These are phyloP conservation scores for Torymus auratus DNA, from an alignment of 2,888 invertebrate species.

Conservation along the genomic window DNA sequence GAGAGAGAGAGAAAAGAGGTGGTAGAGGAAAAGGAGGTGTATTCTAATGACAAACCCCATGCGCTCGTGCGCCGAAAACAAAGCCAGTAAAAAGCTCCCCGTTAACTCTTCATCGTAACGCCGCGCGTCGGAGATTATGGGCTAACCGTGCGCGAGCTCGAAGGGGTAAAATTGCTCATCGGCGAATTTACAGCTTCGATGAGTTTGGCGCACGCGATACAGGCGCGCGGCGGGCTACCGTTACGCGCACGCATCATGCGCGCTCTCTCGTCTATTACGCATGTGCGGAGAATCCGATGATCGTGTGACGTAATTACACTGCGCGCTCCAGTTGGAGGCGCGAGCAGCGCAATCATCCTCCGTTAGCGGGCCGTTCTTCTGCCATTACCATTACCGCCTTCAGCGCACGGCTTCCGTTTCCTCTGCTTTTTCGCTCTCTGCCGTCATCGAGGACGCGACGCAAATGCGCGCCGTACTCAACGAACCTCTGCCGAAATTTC, in stretches of 20 bases:
- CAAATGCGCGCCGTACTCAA: too few species aligned
- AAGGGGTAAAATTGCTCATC: slow-evolving; percentile 52
- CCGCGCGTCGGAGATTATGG: slow-evolving; percentile 7
- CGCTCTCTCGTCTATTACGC: slow-evolving; percentile 29
- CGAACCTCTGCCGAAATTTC: too few species aligned
- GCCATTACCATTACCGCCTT: slow-evolving; percentile 16
- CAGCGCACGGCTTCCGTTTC: slow-evolving; percentile 48
- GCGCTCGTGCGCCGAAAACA: background rate
- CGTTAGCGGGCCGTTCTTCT: slow-evolving; percentile 8
- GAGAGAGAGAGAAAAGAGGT: background rate
- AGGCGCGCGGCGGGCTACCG: slow-evolving; percentile 23
- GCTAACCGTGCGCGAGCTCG: slow-evolving; percentile 7
- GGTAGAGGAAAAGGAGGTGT: background rate
- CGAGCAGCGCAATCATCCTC: slow-evolving; percentile 42
- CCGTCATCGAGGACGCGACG: too few species aligned
- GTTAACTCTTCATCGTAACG: slow-evolving; percentile 3
- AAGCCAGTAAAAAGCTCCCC: background rate
- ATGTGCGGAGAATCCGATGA: slow-evolving; percentile 36
- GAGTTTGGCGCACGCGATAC: background rate
- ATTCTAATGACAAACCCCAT: slow-evolving; percentile 18
- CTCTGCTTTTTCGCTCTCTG: background rate
- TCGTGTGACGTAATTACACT: slow-evolving; percentile 52
- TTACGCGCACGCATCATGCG: slow-evolving; percentile 13
- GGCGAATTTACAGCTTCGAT: slow-evolving; percentile 46
- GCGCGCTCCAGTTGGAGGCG: slow-evolving; percentile 30